These are phyloP conservation scores for Schrankia costaestrigalis DNA, from an alignment of 2,888 invertebrate species.

Conservation along the genomic window DNA sequence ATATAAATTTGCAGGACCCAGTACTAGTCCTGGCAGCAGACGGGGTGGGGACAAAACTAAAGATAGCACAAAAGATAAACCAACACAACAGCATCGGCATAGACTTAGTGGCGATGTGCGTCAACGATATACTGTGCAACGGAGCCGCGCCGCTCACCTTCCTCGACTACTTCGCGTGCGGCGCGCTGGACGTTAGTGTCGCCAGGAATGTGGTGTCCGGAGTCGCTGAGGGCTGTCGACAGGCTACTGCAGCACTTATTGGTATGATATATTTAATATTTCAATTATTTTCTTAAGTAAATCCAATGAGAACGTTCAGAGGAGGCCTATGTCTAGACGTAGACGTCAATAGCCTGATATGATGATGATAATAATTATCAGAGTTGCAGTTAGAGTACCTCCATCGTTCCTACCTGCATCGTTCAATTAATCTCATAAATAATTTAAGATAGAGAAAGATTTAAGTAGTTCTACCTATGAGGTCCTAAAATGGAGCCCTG, in stretches of 20 bases:
- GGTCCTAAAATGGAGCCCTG: too few species aligned
- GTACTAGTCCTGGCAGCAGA: constrained; percentile 96
- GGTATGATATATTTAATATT: too few species aligned
- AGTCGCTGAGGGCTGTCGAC: constrained; percentile 90
- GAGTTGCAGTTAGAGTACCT: too few species aligned
- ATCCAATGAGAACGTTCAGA: not conserved
- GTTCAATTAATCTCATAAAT: too few species aligned
- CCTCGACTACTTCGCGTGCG: constrained; percentile 97
- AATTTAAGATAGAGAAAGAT: too few species aligned
- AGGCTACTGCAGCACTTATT: constrained; percentile 91
- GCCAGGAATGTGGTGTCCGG: constrained; percentile 88
- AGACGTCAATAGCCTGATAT: too few species aligned
- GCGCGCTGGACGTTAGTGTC: constrained; percentile 85
- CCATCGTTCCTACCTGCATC: too few species aligned
- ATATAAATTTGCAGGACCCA: constrained; percentile 84
- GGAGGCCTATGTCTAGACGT: not conserved
- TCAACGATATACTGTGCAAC: constrained; percentile 97
- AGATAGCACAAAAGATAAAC: constrained; percentile 90
- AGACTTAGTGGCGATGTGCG: constrained; percentile 99
- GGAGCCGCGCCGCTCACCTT: constrained; percentile 98
- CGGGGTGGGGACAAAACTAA: constrained; percentile 99
- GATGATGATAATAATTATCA: too few species aligned
- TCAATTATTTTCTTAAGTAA: not conserved
- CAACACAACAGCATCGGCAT: constrained; percentile 92
- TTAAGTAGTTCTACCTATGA: too few species aligned